Evolutionary conservation across 1,140 invertebrate species (phyloP).

Genomic region (Metopolophium dirhodum): DNA sequence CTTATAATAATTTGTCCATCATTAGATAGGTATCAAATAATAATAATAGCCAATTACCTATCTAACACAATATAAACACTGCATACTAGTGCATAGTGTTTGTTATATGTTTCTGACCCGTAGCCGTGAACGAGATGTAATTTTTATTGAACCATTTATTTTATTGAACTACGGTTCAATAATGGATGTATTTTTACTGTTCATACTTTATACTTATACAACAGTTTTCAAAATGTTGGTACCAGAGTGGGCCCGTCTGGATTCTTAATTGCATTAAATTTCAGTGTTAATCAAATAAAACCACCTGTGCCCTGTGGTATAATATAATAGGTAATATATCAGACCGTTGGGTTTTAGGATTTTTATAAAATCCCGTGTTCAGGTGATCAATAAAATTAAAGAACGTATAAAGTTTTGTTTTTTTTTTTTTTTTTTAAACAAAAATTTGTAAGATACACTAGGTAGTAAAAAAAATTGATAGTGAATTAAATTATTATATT

Average conservation of each 20-base stretch:
- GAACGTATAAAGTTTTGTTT: not conserved
- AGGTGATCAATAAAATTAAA: not conserved
- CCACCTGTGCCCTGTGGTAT: not conserved
- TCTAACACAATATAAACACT: not conserved
- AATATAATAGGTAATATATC: not conserved
- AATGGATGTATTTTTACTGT: not conserved
- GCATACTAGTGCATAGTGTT: not conserved
- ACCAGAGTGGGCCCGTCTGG: not conserved
- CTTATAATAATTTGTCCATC: not conserved
- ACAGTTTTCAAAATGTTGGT: not conserved
- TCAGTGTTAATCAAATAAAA: not conserved
- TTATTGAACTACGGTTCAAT: not conserved
- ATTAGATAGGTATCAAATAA: not conserved
- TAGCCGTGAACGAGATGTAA: not conserved
- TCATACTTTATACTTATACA: not conserved
- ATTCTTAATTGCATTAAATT: not conserved
- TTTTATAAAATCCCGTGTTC: not conserved
- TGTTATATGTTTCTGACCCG: not conserved
- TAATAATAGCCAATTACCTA: conserved; percentile 23
- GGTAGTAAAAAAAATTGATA: not conserved
- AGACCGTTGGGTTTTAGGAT: not conserved
- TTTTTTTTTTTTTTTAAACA: no score
- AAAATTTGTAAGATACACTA: not conserved
- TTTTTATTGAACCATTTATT: no score
- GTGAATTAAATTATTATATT: no score